phyloP scores from a whole-genome alignment of 1,140 invertebrate genomes.

The Musca vetustissima region DNA sequence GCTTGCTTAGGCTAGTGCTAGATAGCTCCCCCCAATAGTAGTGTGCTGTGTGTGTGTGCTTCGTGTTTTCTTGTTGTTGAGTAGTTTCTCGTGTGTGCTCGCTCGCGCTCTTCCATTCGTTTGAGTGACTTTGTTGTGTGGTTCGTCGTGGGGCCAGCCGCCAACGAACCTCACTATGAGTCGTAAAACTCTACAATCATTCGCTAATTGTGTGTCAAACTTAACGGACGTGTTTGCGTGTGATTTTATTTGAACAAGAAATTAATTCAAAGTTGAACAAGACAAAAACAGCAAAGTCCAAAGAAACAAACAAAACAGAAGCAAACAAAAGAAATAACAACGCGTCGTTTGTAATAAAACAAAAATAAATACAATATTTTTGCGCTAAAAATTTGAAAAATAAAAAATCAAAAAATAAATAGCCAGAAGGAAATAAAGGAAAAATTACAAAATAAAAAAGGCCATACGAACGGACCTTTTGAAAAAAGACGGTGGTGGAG shows the following conservation, averaged over 20 bases:
- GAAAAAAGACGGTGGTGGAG: not conserved
- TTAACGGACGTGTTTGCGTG: conserved; percentile 44
- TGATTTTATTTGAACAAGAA: conserved; percentile 18
- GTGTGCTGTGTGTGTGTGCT: too few relatives aligned
- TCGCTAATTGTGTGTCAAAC: conserved; percentile 55
- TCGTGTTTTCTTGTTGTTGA: too few relatives aligned
- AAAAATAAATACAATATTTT: conserved; percentile 28
- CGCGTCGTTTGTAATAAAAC: conserved; percentile 33
- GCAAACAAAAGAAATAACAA: conserved; percentile 7
- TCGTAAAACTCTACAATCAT: conserved; percentile 39
- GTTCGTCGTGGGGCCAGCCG: not conserved
- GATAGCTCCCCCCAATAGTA: too few relatives aligned
- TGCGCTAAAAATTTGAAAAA: conserved; percentile 20
- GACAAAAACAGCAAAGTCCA: too few relatives aligned
- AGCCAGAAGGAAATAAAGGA: not conserved
- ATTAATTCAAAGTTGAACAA: conserved; percentile 1
- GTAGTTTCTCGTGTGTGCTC: too few relatives aligned
- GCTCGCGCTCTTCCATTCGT: not conserved
- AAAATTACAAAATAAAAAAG: conserved; percentile 16
- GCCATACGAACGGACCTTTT: not conserved
- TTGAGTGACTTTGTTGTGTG: too few relatives aligned
- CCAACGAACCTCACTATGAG: not conserved
- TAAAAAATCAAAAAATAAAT: conserved; percentile 9
- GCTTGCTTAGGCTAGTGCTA: too few relatives aligned
- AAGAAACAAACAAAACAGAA: conserved; percentile 17